Evolutionary conservation across 30 jellyfish, hydroid and myxozoan species (phyloP), one percentile per base, ranked within the genome.

Genomic region (Clytia hemisphaerica): DNA sequence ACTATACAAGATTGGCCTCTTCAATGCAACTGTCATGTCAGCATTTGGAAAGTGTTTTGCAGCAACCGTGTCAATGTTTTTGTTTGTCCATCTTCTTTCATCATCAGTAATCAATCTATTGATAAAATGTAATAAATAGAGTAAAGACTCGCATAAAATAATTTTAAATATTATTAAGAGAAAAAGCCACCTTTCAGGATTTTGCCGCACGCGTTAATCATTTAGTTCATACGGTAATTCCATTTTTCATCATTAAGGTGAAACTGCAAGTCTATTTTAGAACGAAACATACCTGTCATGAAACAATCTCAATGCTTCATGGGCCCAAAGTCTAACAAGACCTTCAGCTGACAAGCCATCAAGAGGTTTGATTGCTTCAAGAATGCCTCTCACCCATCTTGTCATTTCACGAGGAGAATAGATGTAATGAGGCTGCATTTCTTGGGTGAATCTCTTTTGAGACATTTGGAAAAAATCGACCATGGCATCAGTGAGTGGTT

Each of bases 371-470:
- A 90, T 28, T 4, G 98, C 98, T 80, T 92, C 99, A 10, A 79
- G 62, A 18, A 92, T 83, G 7, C 99, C 99, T 22, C 96, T 66
- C 3, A 92, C 99, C 99, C 99, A 92, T 4, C 95, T 77, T 33
- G 96, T 92, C 96, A 92, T 83, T 45, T 92, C 99, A 50, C 99
- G 93, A 40, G 99, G 99, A 53, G 95, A 85, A 90, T 92, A 92
- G 0, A 84, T 92, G 92, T 92, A 92, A 60, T 92, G 99, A 2
- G 99, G 98, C 76, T 90, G 98, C 98, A 90, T 90, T 73, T 90
- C 98, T 72, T 90, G 98, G 2, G 98, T 90, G 67, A 90, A 90
- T 54, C 85, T 61, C 14, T 58, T 73, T 89, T 90, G 98, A 14
- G 98, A 90, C 93, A 90, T 71, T 0, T 94, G 67, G 75, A 83